A percentile compares a stretch with the other conserved stretches of the same genome.
These are phyloP conservation scores for Siderastrea radians DNA, from an alignment of 92 coral and sea anemone genomes.

Conservation along the genomic window DNA sequence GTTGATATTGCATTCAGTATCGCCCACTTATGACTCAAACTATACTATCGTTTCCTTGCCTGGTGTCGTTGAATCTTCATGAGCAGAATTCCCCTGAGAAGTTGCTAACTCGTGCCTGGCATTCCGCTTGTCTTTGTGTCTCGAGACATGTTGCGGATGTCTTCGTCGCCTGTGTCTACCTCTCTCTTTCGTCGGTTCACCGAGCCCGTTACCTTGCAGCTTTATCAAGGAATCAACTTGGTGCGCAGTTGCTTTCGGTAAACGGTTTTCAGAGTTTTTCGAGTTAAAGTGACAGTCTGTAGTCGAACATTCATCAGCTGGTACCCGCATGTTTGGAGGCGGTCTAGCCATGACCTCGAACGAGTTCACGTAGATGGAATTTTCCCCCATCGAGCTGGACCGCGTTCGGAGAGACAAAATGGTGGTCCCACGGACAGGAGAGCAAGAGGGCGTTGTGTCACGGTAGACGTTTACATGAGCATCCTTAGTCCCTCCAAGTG, in stretches of 20 bases:
- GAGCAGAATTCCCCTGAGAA: constrained; percentile 1
- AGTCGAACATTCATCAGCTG: constrained; percentile 14
- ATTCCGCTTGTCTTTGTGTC: neutral
- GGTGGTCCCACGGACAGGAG: constrained; percentile 6
- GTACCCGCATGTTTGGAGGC: constrained; percentile 37
- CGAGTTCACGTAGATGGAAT: constrained; percentile 47
- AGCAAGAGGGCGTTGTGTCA: neutral
- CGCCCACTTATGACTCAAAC: neutral
- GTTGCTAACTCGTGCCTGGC: neutral
- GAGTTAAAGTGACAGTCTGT: constrained; percentile 2
- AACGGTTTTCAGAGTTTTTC: neutral
- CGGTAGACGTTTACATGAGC: neutral
- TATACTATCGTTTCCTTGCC: constrained; percentile 46
- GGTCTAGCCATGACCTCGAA: constrained; percentile 54
- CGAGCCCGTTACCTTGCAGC: neutral
- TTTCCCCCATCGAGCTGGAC: constrained; percentile 32
- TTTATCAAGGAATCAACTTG: neutral
- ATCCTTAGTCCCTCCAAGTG: neutral
- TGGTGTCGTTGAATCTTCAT: neutral
- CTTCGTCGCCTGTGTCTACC: constrained; percentile 18
- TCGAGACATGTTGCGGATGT: neutral
- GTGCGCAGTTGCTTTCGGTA: constrained; percentile 4
- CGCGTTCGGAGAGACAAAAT: constrained; percentile 31
- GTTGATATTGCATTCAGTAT: neutral
- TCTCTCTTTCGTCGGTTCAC: neutral